Evolutionary conservation across 2,113 vertebrate genomes (phyloP).

Genomic region (Ammodytes dubius): DNA sequence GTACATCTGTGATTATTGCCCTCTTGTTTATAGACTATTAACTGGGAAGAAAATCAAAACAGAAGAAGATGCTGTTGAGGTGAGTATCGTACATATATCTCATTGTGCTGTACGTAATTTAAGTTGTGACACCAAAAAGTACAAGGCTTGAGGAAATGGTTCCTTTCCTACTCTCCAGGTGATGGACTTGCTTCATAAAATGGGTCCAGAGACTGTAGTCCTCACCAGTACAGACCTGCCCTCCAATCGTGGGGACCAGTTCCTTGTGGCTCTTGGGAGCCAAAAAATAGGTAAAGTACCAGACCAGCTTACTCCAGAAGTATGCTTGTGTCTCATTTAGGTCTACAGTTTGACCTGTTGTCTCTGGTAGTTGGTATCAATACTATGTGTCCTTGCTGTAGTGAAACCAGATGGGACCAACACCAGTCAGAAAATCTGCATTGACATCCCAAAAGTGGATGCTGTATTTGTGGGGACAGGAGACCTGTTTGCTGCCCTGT

Average conservation of each 20-base stretch:
- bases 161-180: slow-evolving; percentile 82
- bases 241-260: slow-evolving; percentile 86
- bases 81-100: slow-evolving; percentile 65
- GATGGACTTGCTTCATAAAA: slow-evolving; percentile 94
- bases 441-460: slow-evolving; percentile 94
- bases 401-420: slow-evolving; percentile 87
- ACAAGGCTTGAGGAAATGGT: neutral
- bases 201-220: slow-evolving; percentile 97
- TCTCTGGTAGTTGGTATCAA: neutral
- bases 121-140: neutral
- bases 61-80: slow-evolving; percentile 91
- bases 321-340: no score
- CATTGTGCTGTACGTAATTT: slow-evolving; percentile 1
- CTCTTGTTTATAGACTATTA: slow-evolving; percentile 86
- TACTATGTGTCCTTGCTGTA: slow-evolving; percentile 51
- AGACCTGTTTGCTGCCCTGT: slow-evolving; percentile 95
- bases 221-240: slow-evolving; percentile 96
- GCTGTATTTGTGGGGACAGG: slow-evolving; percentile 97
- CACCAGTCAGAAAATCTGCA: slow-evolving; percentile 88
- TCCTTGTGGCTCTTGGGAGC: slow-evolving; percentile 93
- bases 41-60: slow-evolving; percentile 92
- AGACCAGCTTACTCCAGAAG: neutral
- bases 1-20: neutral
- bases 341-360: neutral
- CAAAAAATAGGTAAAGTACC: slow-evolving; percentile 87